Evolutionary conservation across 1,140 invertebrate species (phyloP).

Genomic region (Zaprionus gabonicus): DNA sequence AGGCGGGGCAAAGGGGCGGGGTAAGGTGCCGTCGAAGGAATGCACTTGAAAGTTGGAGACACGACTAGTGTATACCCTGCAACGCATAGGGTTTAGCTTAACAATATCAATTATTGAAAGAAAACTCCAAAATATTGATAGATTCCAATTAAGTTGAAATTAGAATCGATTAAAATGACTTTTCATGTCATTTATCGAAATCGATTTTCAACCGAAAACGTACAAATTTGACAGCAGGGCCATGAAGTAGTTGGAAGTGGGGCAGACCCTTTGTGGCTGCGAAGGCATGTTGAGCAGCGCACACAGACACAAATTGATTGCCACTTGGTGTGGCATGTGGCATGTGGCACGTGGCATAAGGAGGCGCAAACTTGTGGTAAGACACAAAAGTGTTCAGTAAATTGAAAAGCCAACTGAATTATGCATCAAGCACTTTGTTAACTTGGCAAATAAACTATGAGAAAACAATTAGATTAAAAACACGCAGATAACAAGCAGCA

Average conservation of each 20-base stretch:
- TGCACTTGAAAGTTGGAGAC: background rate
- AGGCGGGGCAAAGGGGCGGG: background rate
- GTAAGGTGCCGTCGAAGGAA: background rate
- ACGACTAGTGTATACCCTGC: conserved; percentile 16
- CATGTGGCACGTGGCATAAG: conserved; percentile 16
- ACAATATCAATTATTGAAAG: too few species aligned
- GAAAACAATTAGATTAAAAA: conserved; percentile 2
- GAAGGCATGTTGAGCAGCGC: conserved; percentile 4
- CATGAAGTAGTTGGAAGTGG: background rate
- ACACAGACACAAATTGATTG: conserved; percentile 21
- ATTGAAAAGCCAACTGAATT: conserved; percentile 21
- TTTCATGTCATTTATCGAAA: too few species aligned
- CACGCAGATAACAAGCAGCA: background rate
- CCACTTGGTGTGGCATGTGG: conserved; percentile 18
- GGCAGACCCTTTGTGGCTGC: background rate
- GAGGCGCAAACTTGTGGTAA: conserved; percentile 4
- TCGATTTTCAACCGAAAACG: too few species aligned
- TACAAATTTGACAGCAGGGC: too few species aligned
- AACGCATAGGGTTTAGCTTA: background rate
- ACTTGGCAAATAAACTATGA: conserved; percentile 8
- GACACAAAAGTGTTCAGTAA: conserved; percentile 8
- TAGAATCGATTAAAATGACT: background rate
- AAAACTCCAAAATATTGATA: too few species aligned
- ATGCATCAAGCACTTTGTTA: conserved; percentile 1
- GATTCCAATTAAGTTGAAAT: background rate